These are phyloP conservation scores for Tenodera sinensis DNA, from an alignment of 2,888 invertebrate species.

Conservation along the genomic window DNA sequence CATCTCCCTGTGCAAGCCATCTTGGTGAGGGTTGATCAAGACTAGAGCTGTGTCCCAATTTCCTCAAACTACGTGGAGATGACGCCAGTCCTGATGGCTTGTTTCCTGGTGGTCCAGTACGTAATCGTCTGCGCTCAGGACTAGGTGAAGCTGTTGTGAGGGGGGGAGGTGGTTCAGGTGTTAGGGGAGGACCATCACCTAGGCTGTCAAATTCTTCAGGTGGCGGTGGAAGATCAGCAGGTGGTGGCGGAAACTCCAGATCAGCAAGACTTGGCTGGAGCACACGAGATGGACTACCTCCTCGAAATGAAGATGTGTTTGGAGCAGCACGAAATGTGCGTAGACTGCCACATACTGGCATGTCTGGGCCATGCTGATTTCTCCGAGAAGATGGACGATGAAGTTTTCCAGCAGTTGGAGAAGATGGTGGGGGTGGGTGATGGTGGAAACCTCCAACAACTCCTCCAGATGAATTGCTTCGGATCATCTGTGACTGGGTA, in stretches of 20 bases:
- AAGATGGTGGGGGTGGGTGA: conserved; percentile 31
- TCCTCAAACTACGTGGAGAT: conserved; percentile 33
- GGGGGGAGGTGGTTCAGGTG: conserved; percentile 38
- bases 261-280: conserved; percentile 74
- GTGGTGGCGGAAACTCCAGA: conserved; percentile 84
- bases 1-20: not conserved
- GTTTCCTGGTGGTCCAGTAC: conserved; percentile 4
- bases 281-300: conserved; percentile 63
- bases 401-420: conserved; percentile 54
- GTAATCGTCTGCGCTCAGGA: conserved; percentile 35
- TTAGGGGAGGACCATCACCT: conserved; percentile 25
- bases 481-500: conserved; percentile 75
- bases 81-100: conserved; percentile 24
- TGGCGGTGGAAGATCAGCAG: conserved; percentile 74
- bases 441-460: conserved; percentile 30
- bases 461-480: conserved; percentile 84
- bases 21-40: conserved; percentile 14
- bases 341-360: conserved; percentile 16
- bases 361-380: conserved; percentile 22
- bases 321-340: conserved; percentile 34
- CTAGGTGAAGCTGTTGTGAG: conserved; percentile 34
- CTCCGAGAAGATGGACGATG: conserved; percentile 49
- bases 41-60: conserved; percentile 20
- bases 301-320: conserved; percentile 27
- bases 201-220: conserved; percentile 58